phyloP scores from a whole-genome alignment of 2,113 vertebrate genomes.

The Hemibagrus wyckioides region DNA sequence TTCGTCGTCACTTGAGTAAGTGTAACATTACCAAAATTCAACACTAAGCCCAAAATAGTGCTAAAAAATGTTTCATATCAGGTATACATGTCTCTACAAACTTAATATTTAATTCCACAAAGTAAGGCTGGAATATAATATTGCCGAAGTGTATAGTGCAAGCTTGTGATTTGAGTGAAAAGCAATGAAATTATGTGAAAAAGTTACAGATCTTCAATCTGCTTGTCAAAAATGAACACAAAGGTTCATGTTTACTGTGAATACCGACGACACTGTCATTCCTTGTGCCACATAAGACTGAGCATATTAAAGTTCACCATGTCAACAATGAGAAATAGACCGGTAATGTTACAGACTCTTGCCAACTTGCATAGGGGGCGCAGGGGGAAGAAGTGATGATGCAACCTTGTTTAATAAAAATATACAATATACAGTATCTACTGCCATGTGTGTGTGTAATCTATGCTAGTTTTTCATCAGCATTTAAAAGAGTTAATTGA shows the following conservation, averaged over 20 bases:
- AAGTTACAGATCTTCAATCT: background rate
- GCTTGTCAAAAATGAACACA: background rate
- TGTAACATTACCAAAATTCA: background rate
- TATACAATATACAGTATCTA: background rate
- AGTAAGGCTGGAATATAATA: background rate
- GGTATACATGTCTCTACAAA: background rate
- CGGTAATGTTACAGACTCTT: background rate
- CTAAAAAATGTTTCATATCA: background rate
- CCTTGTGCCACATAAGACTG: background rate
- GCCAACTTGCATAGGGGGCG: background rate
- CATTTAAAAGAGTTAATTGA: background rate
- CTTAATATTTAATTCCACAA: background rate
- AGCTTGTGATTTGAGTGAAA: background rate
- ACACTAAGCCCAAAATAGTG: background rate
- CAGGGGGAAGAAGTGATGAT: background rate
- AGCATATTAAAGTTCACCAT: constrained; percentile 5
- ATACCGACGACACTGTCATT: background rate
- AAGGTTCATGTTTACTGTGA: constrained; percentile 6
- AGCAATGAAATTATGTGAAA: background rate
- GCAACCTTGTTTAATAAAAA: background rate
- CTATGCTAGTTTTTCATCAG: background rate
- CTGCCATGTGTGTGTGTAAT: background rate
- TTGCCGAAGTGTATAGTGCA: background rate
- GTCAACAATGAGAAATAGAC: constrained; percentile 15
- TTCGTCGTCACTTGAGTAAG: background rate